Percentiles rank a stretch among this genome's conserved stretches.
These are phyloP conservation scores for Candoia aspera DNA, from an alignment of 2,113 vertebrate species.

Conservation along the genomic window DNA sequence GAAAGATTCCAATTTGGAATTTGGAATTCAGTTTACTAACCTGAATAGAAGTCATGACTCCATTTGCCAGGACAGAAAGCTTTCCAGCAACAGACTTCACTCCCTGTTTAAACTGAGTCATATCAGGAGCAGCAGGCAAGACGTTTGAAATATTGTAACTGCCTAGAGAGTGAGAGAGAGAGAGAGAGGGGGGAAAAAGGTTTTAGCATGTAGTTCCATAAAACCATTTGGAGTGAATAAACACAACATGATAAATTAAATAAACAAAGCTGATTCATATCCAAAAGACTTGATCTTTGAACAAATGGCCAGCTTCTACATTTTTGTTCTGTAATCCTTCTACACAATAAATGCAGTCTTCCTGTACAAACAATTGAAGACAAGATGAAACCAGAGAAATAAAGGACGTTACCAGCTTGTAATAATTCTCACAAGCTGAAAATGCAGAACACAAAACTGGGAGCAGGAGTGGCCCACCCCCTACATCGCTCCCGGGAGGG, in stretches of 20 bases:
- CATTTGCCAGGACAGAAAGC: conserved; percentile 93
- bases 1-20: not conserved
- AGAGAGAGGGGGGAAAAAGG: no score
- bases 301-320: not conserved
- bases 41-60: conserved; percentile 93
- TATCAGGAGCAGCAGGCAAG: conserved; percentile 88
- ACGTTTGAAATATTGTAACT: conserved; percentile 84
- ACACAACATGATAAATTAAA: not conserved
- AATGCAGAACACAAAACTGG: not conserved
- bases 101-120: conserved; percentile 91
- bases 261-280: not conserved
- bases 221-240: not conserved
- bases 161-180: conserved; percentile 64
- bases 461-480: not conserved
- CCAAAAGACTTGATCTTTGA: not conserved
- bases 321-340: not conserved
- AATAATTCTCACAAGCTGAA: not conserved
- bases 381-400: not conserved
- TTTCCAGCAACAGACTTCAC: conserved; percentile 91
- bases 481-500: not conserved
- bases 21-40: conserved; percentile 74
- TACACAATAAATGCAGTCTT: not conserved
- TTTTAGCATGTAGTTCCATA: not conserved
- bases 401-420: not conserved
- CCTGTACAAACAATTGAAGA: not conserved